phyloP scores from a whole-genome alignment of 2,113 vertebrate genomes.

The Accipiter virgatus region DNA sequence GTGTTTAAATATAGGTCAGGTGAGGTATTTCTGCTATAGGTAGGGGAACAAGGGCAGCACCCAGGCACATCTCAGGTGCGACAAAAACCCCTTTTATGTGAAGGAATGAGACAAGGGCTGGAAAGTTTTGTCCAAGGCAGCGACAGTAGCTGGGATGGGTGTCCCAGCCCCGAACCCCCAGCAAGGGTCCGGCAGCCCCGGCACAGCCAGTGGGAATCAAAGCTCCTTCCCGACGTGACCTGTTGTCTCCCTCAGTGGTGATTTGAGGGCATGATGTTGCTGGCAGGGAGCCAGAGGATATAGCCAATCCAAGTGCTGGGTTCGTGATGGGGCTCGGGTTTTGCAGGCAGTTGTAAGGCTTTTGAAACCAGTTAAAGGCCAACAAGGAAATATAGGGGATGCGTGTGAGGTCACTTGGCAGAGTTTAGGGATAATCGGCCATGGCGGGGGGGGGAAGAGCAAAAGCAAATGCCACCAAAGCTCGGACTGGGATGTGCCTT shows the following conservation, averaged over 20 bases:
- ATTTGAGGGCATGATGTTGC: accelerated
- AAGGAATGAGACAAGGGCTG: background rate
- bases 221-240: background rate
- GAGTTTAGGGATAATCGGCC: background rate
- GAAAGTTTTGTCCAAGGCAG: background rate
- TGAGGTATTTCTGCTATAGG: accelerated
- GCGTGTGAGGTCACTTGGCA: accelerated
- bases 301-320: accelerated
- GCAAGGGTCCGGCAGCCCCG: accelerated
- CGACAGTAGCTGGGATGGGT: background rate
- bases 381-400: accelerated
- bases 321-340: background rate
- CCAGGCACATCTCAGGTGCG: accelerated
- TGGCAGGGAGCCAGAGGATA: background rate
- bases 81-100: accelerated
- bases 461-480: background rate
- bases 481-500: background rate
- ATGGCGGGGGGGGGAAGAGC: accelerated
- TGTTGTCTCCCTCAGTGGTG: background rate
- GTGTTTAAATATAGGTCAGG: accelerated
- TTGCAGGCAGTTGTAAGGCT: background rate
- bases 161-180: background rate
- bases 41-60: background rate
- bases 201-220: accelerated
- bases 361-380: background rate